Evolutionary conservation across 2,113 vertebrate genomes (phyloP).

Genomic region (Entelurus aequoreus): DNA sequence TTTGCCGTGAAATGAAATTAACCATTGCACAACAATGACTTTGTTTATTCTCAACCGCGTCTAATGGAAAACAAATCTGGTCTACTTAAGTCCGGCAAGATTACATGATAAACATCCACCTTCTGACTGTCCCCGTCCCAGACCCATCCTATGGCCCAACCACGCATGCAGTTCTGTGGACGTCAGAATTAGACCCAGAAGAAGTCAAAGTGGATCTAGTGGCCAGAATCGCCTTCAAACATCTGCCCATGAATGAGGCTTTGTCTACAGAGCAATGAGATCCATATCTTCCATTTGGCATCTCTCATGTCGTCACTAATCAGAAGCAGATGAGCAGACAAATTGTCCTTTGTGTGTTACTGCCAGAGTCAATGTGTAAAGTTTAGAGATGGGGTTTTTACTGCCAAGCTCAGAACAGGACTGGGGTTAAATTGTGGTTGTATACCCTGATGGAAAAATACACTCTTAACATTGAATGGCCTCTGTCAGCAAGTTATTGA

Average conservation of each 20-base stretch:
- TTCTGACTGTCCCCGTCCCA: slow-evolving; percentile 14
- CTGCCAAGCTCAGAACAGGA: slow-evolving; percentile 32
- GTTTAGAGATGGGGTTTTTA: slow-evolving; percentile 29
- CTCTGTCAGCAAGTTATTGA: slow-evolving; percentile 12
- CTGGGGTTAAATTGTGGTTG: slow-evolving; percentile 42
- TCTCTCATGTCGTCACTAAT: slow-evolving; percentile 66
- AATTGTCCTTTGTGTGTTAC: slow-evolving; percentile 33
- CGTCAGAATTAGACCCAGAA: slow-evolving; percentile 46
- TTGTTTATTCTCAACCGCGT: neutral
- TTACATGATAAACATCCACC: slow-evolving; percentile 20
- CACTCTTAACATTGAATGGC: slow-evolving; percentile 20
- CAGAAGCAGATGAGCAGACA: slow-evolving; percentile 69
- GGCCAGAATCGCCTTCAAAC: slow-evolving; percentile 58
- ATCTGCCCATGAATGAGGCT: slow-evolving; percentile 72
- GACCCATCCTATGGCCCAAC: slow-evolving; percentile 15
- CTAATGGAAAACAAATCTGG: slow-evolving; percentile 10
- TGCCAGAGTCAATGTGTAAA: slow-evolving; percentile 13
- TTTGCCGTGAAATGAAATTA: neutral
- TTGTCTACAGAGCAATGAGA: slow-evolving; percentile 68
- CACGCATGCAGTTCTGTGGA: slow-evolving; percentile 30
- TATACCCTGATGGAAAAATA: slow-evolving; percentile 33
- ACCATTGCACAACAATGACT: slow-evolving; percentile 2
- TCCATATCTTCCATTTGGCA: slow-evolving; percentile 71
- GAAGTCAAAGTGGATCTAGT: slow-evolving; percentile 36
- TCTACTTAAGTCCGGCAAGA: slow-evolving; percentile 11